Percentiles rank a stretch among this genome's conserved stretches.
Conservation (phyloP, 2,113 vertebrate species). For the Phylloscopus trochiloides region DNA sequence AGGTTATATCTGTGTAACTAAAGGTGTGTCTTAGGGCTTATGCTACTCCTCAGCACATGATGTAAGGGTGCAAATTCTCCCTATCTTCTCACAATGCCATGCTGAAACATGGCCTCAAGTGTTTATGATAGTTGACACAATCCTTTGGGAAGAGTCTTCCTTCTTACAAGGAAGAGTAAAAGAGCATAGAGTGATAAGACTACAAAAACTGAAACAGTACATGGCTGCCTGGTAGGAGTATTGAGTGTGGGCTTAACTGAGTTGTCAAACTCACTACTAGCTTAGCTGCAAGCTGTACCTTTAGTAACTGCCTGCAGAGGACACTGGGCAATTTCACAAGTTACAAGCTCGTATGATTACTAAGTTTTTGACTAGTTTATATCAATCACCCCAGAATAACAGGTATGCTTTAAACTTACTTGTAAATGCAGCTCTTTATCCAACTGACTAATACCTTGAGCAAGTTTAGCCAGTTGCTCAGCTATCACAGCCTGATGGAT, state of each 20-base stretch:
- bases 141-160: background rate
- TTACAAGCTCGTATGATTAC: background rate
- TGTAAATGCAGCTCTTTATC: constrained; percentile 95
- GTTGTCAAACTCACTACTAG: background rate
- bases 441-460: constrained; percentile 95
- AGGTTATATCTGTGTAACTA: background rate
- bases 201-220: background rate
- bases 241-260: background rate
- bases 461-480: constrained; percentile 92
- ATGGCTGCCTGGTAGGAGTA: background rate
- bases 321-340: background rate
- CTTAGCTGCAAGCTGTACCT: background rate
- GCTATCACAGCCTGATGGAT: constrained; percentile 94
- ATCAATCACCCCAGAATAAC: background rate
- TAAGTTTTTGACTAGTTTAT: background rate
- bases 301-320: background rate
- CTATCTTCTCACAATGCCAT: background rate
- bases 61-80: background rate
- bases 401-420: constrained; percentile 70
- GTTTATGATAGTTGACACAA: background rate
- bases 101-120: background rate
- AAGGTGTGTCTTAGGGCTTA: background rate
- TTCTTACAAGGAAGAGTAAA: background rate
- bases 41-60: background rate
- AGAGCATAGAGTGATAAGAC: background rate